Evolutionary conservation across 1,140 invertebrate genomes (phyloP).

Genomic region (Asobara japonica): DNA sequence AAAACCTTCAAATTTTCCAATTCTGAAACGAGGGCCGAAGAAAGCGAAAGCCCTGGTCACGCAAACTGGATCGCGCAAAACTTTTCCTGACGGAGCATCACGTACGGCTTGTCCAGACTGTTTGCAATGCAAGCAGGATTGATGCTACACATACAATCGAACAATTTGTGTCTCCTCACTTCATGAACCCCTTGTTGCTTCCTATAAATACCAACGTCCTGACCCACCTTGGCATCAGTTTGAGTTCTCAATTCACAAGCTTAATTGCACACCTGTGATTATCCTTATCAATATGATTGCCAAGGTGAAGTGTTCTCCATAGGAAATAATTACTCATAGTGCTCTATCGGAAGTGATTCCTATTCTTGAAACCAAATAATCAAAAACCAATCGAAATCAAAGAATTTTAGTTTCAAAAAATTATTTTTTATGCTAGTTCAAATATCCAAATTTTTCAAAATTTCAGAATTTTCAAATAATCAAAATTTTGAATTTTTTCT

Average conservation of each 20-base stretch:
- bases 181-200: slow-evolving; percentile 33
- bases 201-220: slow-evolving; percentile 63
- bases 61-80: slow-evolving; percentile 44
- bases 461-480: too few species aligned
- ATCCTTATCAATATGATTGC: slow-evolving; percentile 48
- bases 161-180: slow-evolving; percentile 24
- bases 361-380: too few species aligned
- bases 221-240: slow-evolving; percentile 56
- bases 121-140: slow-evolving; percentile 52
- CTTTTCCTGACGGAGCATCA: slow-evolving; percentile 52
- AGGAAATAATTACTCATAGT: background rate
- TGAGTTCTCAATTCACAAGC: slow-evolving; percentile 44
- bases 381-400: too few species aligned
- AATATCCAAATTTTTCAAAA: too few species aligned
- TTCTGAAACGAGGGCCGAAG: background rate
- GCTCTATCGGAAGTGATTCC: too few species aligned
- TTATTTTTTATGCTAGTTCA: too few species aligned
- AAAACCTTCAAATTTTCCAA: background rate
- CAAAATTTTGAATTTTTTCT: too few species aligned
- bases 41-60: slow-evolving; percentile 20
- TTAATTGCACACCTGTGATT: slow-evolving; percentile 10
- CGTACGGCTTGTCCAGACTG: slow-evolving; percentile 51
- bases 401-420: too few species aligned
- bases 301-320: slow-evolving; percentile 50
- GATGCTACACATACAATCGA: slow-evolving; percentile 5